A percentile compares a stretch with the other conserved stretches of the same genome.
Evolutionary conservation across 2,797 vertebrate genomes (phyloP).

Genomic region (Potorous gilbertii): DNA sequence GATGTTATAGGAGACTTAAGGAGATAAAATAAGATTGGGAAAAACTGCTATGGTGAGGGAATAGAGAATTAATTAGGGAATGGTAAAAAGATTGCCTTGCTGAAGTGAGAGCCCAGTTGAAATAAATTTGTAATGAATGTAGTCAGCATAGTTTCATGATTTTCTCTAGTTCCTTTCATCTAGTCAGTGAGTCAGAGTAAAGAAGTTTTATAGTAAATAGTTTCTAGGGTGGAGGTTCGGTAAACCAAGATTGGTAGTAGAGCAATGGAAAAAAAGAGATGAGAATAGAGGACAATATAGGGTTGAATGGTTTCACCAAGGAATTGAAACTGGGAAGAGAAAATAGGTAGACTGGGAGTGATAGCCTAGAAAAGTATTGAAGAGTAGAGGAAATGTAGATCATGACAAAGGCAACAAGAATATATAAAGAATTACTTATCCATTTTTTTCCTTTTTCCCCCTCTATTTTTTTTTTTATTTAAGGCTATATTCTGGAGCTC

Average conservation of each 20-base stretch:
- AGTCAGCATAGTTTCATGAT: background rate
- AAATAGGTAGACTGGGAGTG: background rate
- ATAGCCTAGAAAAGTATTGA: background rate
- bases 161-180: background rate
- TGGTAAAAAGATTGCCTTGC: background rate
- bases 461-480: background rate
- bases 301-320: background rate
- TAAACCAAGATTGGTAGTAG: background rate
- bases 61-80: background rate
- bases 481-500: background rate
- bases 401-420: background rate
- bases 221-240: background rate
- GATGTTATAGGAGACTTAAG: no score
- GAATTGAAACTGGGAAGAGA: background rate
- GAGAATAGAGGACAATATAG: background rate
- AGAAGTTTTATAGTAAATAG: background rate
- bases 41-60: no score
- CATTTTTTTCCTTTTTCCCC: background rate
- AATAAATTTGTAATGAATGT: background rate
- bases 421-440: background rate
- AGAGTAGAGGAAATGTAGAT: background rate
- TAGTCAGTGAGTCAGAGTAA: background rate
- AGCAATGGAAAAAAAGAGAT: background rate
- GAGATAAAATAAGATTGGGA: no score
- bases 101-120: background rate